These are phyloP conservation scores for Eulemur coronatus DNA, from an alignment of 2,797 vertebrate genomes.

Conservation along the genomic window DNA sequence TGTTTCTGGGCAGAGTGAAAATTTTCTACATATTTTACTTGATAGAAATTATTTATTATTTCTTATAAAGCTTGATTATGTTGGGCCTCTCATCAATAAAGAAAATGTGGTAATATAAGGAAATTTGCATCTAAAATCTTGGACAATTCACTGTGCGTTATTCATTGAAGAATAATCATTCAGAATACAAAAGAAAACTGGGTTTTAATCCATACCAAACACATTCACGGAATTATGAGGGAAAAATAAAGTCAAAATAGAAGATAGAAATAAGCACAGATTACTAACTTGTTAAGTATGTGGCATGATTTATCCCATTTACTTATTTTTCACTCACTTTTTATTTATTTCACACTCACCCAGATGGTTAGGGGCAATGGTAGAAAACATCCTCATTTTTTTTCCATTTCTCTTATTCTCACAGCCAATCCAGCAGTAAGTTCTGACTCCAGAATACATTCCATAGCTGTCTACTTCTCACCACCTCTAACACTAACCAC, in stretches of 20 bases:
- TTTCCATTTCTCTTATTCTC: background rate
- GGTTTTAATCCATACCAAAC: background rate
- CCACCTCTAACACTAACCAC: too few species aligned
- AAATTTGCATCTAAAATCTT: background rate
- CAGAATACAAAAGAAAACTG: background rate
- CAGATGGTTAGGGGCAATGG: background rate
- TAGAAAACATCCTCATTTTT: background rate
- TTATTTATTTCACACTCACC: background rate
- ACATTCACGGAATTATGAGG: background rate
- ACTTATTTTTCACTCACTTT: background rate
- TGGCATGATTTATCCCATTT: background rate
- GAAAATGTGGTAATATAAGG: background rate
- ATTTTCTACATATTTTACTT: background rate
- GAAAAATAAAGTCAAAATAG: background rate
- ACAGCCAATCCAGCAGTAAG: background rate
- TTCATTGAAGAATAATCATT: background rate
- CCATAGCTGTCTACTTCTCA: background rate
- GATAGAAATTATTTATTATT: background rate
- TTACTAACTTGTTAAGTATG: background rate
- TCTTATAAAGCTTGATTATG: background rate
- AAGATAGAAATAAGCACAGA: background rate
- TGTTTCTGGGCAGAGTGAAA: background rate
- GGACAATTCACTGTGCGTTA: background rate
- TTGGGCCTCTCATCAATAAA: background rate
- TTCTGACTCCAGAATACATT: background rate